Base-by-base conservation (phyloP, 1,140 invertebrate species). In the Monomorium pharaonis region DNA sequence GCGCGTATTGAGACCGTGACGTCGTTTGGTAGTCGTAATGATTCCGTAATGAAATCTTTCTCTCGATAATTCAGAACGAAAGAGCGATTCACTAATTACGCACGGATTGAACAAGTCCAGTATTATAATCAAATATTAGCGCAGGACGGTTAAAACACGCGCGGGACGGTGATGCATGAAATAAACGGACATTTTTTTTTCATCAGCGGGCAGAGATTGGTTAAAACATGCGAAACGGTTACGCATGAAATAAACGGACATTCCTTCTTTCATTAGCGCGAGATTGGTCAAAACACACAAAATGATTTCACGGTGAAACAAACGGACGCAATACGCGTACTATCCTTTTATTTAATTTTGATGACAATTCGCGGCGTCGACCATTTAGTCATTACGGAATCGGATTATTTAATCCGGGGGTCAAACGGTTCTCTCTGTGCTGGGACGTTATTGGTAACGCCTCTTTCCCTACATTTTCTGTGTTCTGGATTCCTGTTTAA, bases 1-100 rank as follows among this genome's bases (percentile, higher is more conserved):
- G n/a, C n/a, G n/a, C n/a, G 62, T 88, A 88, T 76, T 88, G 72
- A 72, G 62, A n/a, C n/a, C 88, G 81, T 30, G 89, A 83, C 89
- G 85, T 87, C 80, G 51, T n/a, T n/a, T n/a, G n/a, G n/a, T n/a
- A n/a, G 12, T 30, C 77, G 62, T 58, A 77, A 77, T 42, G 37
- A 83, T 30, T 54, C 58, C 49, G 76, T 78, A 33, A 81, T 80
- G 62, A 89, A 89, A 85, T 89, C 84, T 90, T 86, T 30, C n/a
- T 67, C 51, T 60, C 67, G 51, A 47, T 37, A 51, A 84, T 76
- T 33, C 16, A 47, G 65, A 88, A 76, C 85, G 21, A 70, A 83
- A 76, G 54, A 76, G 67, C 85, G 75, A 75, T 77, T 49, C 72
- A 77, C 44, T 78, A n/a, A 87, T 88, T 88, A 58, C 24, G 2